Evolutionary conservation across 2,888 invertebrate species (phyloP).

Genomic region (Lasioglossum leucozonium): DNA sequence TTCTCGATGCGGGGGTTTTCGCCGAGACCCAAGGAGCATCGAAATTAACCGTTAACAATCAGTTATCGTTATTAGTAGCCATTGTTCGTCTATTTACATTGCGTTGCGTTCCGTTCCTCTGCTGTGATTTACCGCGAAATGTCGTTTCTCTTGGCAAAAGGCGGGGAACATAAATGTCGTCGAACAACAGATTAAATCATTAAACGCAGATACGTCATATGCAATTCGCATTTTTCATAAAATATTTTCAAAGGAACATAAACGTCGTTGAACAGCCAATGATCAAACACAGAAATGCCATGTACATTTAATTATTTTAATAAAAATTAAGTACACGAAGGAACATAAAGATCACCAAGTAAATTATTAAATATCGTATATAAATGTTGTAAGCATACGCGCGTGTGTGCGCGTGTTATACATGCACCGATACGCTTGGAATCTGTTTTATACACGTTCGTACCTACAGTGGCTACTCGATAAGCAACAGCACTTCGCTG

Average conservation of each 20-base stretch:
- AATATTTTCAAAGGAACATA: not conserved
- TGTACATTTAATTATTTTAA: not conserved
- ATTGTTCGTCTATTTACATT: constrained; percentile 68
- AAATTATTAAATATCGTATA: constrained; percentile 16
- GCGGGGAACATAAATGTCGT: not conserved
- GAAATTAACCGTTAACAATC: constrained; percentile 57
- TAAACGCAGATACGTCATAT: not conserved
- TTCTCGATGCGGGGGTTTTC: constrained; percentile 68
- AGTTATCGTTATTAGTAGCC: constrained; percentile 74
- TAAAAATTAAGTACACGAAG: not conserved
- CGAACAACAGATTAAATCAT: not conserved
- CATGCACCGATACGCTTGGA: constrained; percentile 21
- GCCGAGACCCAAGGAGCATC: constrained; percentile 65
- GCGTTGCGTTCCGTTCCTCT: constrained; percentile 36
- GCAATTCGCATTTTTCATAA: not conserved
- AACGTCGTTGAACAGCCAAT: not conserved
- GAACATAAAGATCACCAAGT: constrained; percentile 5
- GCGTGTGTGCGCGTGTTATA: not conserved
- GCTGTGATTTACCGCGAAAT: not conserved
- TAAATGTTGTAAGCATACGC: constrained; percentile 8
- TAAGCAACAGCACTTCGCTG: not conserved
- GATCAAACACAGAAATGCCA: not conserved
- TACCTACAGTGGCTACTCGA: not conserved
- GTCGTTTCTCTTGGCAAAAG: not conserved
- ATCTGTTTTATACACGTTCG: not conserved